Conservation (phyloP, 2,888 invertebrate species). For the Rhingia rostrata region DNA sequence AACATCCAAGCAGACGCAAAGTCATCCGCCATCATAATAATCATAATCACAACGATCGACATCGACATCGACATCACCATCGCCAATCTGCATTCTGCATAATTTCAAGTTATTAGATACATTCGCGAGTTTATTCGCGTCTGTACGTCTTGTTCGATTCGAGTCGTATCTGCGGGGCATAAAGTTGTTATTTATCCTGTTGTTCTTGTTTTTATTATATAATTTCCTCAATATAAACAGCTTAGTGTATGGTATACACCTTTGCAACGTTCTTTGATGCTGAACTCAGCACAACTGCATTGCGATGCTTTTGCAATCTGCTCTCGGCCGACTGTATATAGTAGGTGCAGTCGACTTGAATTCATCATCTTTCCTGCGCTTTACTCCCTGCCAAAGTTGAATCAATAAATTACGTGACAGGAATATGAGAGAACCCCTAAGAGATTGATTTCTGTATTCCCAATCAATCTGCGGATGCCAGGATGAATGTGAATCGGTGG, state of each 20-base stretch:
- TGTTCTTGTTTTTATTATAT: constrained; percentile 37
- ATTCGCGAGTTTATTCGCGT: constrained; percentile 37
- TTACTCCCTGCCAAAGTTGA: constrained; percentile 76
- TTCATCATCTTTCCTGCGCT: constrained; percentile 31
- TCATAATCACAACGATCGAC: constrained; percentile 61
- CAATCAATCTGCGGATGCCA: constrained; percentile 42
- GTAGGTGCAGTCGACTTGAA: constrained; percentile 58
- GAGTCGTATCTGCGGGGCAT: constrained; percentile 45
- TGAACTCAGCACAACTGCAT: constrained; percentile 19
- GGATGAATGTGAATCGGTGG: constrained; percentile 2
- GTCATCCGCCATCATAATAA: constrained; percentile 62
- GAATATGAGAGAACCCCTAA: constrained; percentile 77
- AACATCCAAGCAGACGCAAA: background rate
- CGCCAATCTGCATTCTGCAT: constrained; percentile 58
- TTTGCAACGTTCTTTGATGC: constrained; percentile 1
- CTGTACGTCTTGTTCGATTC: constrained; percentile 19
- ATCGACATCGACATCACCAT: constrained; percentile 52
- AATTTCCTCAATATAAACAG: constrained; percentile 8
- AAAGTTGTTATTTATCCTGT: constrained; percentile 46
- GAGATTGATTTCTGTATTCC: constrained; percentile 62
- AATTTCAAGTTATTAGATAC: constrained; percentile 64
- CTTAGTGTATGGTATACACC: background rate
- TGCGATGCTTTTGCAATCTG: constrained; percentile 37
- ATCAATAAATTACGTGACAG: constrained; percentile 83
- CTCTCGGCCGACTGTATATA: background rate